Evolutionary conservation across 2,113 vertebrate genomes (phyloP), one percentile per base, ranked within the genome.

Genomic region (Chionodraco myersi): DNA sequence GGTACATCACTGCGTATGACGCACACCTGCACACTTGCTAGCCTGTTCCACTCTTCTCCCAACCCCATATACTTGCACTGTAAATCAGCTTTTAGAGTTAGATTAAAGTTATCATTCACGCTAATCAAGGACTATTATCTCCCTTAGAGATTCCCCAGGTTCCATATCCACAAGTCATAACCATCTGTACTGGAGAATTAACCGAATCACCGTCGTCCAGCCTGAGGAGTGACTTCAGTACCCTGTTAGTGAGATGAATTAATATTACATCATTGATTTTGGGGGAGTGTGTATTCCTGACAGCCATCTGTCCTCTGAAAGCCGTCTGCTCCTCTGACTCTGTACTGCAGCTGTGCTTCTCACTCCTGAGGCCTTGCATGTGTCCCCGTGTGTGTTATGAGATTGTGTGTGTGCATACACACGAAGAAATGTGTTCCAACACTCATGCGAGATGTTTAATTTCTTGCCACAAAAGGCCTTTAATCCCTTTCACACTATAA

Each of bases 401-500:
- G 47, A 54, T 8, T 51, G 30, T 77, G 57, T 7, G 3, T 58
- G 59, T 53, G 18, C 64, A 36, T 41, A 21, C 18, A 69, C 76
- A 58, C 18, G 4, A 52, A 74, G 70, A 80, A 67, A 69, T 82
- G 61, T 80, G 56, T 61, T 75, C 23, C 66, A 71, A 72, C 79
- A 71, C 44, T 79, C 61, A 83, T 36, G 72, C 53, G 2, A 79
- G 63, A 80, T 83, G 86, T 79, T 85, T 82, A 80, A 85, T 89
- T 89, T 81, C 82, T 82, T 72, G 63, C 79, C 86, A 81, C 77
- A 79, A 80, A 77, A 80, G 79, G 41, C 71, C 58, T 83, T 79
- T 86, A 88, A 80, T 86, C 86, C 83, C 64, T 54, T 72, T 85
- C 52, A 61, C 14, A 16, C 67, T 54, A 10, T 86, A 87, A 87